Base-by-base conservation (phyloP, 2,113 vertebrate genomes). In the Naja naja region DNA sequence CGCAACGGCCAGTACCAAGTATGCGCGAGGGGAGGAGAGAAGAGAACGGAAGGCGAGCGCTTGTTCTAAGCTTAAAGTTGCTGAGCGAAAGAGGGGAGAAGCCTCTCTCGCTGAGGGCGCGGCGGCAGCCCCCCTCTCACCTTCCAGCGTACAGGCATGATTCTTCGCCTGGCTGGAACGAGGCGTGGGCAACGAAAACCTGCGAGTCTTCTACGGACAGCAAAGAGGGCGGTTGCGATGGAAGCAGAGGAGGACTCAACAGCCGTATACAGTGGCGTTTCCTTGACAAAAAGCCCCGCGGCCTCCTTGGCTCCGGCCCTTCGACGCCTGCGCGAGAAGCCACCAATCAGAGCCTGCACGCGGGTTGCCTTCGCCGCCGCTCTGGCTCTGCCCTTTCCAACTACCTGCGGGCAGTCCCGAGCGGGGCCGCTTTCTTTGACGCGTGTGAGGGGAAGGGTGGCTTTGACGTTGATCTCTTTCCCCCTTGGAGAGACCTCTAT, bases 91-190 rank as follows among this genome's bases (percentile, higher is more conserved):
- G 4, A 39, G 18, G 53, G 34, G 23, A 11, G 64, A 45, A 43
- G 87, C 47, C 25, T 3, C 25, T 3, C 34, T 43, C 23, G 3
- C 22, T 53, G 11, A 20, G 2, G 43, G 1, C 27, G 34, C 45
- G 64, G 52, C 45, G 49, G 8, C 0, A 23, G 39, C 93, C 87
- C 87, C 87, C 86, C 11, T 49, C 97, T 97, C 96, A 98, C 97
- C 97, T 97, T 97, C 96, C 97, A 98, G 89, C 96, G 96, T 91
- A 97, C 95, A 54, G 98, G 97, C 97, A 98, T 98, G 93, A 69
- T 91, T 64, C 53, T 16, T 85, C 93, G 92, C 43, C 81, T 90
- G n/a, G 74, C 93, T 23, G 87, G 14, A 55, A 64, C 87, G 90
- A 49, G 87, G n/a, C 89, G 58, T 8, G 2, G 74, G 4, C 96